Evolutionary conservation across 2,888 invertebrate genomes (phyloP).

Genomic region (Gonocerus acuteangulatus): DNA sequence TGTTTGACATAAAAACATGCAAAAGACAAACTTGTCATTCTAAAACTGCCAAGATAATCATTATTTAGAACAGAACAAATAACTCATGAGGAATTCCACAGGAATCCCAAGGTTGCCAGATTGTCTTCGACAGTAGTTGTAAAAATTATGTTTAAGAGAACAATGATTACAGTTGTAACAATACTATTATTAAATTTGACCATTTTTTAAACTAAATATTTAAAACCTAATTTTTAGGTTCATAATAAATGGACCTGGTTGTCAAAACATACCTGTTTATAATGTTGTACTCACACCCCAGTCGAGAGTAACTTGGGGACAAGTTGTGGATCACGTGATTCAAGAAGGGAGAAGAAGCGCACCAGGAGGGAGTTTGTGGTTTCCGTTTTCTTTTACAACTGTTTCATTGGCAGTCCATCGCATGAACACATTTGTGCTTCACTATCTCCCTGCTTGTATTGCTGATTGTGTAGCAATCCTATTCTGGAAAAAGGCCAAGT

Average conservation of each 20-base stretch:
- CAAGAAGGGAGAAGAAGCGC: not conserved
- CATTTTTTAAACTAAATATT: too few species aligned
- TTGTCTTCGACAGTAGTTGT: too few species aligned
- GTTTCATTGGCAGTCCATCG: not conserved
- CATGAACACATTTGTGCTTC: slow-evolving; percentile 3
- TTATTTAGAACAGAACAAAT: too few species aligned
- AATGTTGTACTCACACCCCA: not conserved
- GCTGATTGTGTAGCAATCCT: not conserved
- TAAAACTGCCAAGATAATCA: too few species aligned
- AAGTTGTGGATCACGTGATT: not conserved
- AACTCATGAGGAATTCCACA: too few species aligned
- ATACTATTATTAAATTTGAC: too few species aligned
- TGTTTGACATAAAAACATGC: too few species aligned
- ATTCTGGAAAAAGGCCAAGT: not conserved
- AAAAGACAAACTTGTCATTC: too few species aligned
- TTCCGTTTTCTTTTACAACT: not conserved
- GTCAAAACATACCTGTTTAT: slow-evolving; percentile 6
- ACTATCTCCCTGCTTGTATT: not conserved
- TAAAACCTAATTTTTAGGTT: too few species aligned
- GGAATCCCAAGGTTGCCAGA: too few species aligned
- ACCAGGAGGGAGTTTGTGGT: not conserved
- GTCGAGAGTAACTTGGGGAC: slow-evolving; percentile 1
- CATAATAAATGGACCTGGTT: not conserved
- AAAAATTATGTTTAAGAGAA: too few species aligned
- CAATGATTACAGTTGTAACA: too few species aligned